These are phyloP conservation scores for Corbicula japonica DNA, from an alignment of 2,888 invertebrate species.

Conservation along the genomic window DNA sequence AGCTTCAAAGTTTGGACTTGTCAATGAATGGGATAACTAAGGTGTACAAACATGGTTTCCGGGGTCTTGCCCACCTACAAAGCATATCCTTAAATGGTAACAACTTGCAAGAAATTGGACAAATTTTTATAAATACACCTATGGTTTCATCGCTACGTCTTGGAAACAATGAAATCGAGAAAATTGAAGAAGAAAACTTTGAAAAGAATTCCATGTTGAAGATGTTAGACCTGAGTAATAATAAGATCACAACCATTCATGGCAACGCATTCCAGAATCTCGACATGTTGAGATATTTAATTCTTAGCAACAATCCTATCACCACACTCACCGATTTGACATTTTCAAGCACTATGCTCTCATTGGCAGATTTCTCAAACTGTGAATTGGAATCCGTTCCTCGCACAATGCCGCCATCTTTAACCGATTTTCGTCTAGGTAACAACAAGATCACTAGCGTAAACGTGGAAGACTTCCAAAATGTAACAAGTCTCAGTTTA, in stretches of 20 bases:
- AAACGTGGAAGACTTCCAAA: conserved; percentile 93
- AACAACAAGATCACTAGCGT: conserved; percentile 91
- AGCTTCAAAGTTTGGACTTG: conserved; percentile 87
- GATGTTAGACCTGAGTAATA: conserved; percentile 92
- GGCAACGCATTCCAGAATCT: conserved; percentile 90
- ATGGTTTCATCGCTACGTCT: conserved; percentile 92
- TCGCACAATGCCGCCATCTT: conserved; percentile 90
- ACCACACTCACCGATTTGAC: conserved; percentile 83
- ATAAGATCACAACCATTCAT: conserved; percentile 90
- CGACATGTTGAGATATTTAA: conserved; percentile 90
- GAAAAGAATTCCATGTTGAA: conserved; percentile 91
- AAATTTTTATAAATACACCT: conserved; percentile 94
- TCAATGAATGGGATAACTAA: conserved; percentile 85
- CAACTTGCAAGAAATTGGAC: conserved; percentile 92
- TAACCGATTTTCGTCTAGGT: conserved; percentile 94
- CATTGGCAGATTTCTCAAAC: conserved; percentile 82
- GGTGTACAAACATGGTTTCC: conserved; percentile 88
- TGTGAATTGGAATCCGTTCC: conserved; percentile 79
- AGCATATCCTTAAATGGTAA: conserved; percentile 95
- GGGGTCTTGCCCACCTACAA: conserved; percentile 92
- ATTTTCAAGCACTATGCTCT: conserved; percentile 89
- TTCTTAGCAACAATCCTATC: conserved; percentile 91
- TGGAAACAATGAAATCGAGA: conserved; percentile 88
- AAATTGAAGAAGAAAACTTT: conserved; percentile 89
- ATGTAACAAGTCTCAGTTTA: conserved; percentile 93